Evolutionary conservation across 2,888 invertebrate genomes (phyloP).

Genomic region (Rhimphoctona megacephalus): DNA sequence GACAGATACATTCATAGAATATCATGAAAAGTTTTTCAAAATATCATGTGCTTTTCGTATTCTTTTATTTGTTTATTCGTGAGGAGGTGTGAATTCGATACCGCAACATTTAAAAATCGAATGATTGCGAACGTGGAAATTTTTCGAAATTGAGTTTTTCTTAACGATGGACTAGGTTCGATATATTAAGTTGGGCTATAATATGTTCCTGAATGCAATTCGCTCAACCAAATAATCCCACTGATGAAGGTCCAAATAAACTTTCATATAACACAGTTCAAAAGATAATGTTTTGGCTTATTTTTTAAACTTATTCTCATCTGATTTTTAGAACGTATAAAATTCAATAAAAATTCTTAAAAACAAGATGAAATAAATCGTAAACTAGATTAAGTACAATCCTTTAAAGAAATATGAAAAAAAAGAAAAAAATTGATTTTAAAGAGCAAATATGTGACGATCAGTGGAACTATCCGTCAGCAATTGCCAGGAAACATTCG

Average conservation of each 20-base stretch:
- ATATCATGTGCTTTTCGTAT: constrained; percentile 36
- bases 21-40: constrained; percentile 62
- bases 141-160: constrained; percentile 8
- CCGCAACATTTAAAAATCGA: constrained; percentile 16
- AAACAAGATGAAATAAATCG: not conserved
- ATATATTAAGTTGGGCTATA: constrained; percentile 41
- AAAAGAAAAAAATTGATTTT: not conserved
- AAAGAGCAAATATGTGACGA: not conserved
- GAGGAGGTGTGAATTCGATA: not conserved
- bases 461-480: constrained; percentile 47
- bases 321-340: not conserved
- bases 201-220: constrained; percentile 10
- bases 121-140: not conserved
- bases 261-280: not conserved
- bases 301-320: not conserved
- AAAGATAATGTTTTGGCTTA: not conserved
- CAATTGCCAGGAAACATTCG: constrained; percentile 20
- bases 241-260: not conserved
- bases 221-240: constrained; percentile 26
- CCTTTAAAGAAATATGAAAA: constrained; percentile 14
- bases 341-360: constrained; percentile 5
- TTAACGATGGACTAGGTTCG: constrained; percentile 35
- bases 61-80: not conserved
- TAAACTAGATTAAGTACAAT: constrained; percentile 54
- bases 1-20: constrained; percentile 64